Evolutionary conservation across 1,140 invertebrate genomes (phyloP), one percentile per base, ranked within the genome.

Genomic region (Caenorhabditis latens): DNA sequence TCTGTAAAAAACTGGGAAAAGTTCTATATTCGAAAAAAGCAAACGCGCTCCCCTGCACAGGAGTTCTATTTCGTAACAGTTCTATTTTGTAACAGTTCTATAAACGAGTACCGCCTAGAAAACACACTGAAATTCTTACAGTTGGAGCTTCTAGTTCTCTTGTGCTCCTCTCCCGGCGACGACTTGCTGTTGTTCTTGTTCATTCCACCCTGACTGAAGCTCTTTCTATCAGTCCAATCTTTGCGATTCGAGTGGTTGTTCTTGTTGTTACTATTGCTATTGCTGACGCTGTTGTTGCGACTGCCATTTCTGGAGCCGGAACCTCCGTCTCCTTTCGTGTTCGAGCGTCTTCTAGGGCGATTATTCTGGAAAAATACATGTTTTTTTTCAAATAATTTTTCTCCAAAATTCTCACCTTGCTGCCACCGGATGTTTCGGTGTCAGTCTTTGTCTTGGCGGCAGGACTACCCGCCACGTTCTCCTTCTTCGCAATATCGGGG

Each of bases 101-200:
- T 1, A 32, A 32, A 32, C 32, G 32, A 32, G 32, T 32, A 32
- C 32, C 32, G 32, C 32, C n/a, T n/a, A n/a, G n/a, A n/a, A n/a
- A n/a, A n/a, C n/a, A n/a, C 32, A 32, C 32, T 32, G 32, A 32
- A 32, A 32, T 32, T 32, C 32, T 40, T 43, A 84, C 83, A 87
- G 43, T 84, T 88, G n/a, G 83, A 43, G 50, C 50, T 63, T 79
- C 87, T 55, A 9, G 87, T 88, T 57, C 87, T 84, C 21, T 85
- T 79, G 55, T 89, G 87, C 48, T 89, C 86, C 43, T 79, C 87
- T 42, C 84, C 58, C 16, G 82, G 82, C 19, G 58, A 65, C 13
- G 32, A 32, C 32, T 32, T 32, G 32, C 32, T 32, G 32, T 32
- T 32, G 2, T 61, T 83, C 2, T 40, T 21, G 46, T 83, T 82